Evolutionary conservation across 2,888 invertebrate genomes (phyloP).

Genomic region (Drosophila mimica): DNA sequence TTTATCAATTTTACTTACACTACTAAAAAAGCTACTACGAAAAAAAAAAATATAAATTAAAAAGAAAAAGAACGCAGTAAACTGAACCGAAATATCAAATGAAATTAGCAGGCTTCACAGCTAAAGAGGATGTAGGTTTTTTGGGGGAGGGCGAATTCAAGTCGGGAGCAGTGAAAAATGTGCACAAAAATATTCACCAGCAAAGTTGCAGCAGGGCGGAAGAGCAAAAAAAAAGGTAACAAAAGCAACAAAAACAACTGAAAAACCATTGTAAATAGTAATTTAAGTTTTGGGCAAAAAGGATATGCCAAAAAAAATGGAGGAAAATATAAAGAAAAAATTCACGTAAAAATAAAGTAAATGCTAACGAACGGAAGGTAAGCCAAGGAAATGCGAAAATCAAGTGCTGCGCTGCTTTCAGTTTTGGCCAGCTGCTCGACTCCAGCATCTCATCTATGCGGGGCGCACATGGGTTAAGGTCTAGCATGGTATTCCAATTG

Average conservation of each 20-base stretch:
- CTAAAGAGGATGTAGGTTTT: not conserved
- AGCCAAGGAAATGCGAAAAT: conserved; percentile 76
- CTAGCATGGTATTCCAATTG: conserved; percentile 45
- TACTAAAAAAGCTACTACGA: not conserved
- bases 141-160: conserved; percentile 27
- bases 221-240: conserved; percentile 15
- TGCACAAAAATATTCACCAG: conserved; percentile 52
- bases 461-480: conserved; percentile 58
- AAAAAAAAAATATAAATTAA: not conserved
- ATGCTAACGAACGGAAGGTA: conserved; percentile 72
- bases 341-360: conserved; percentile 20
- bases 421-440: conserved; percentile 36
- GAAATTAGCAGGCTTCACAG: conserved; percentile 63
- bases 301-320: conserved; percentile 62
- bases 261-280: conserved; percentile 75
- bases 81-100: conserved; percentile 59
- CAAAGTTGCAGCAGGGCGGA: conserved; percentile 44
- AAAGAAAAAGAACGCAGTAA: conserved; percentile 34
- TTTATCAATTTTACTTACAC: conserved; percentile 44
- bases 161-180: conserved; percentile 50
- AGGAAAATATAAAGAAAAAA: conserved; percentile 8
- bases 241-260: conserved; percentile 52
- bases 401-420: conserved; percentile 70
- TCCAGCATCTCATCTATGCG: conserved; percentile 10
- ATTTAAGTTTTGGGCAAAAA: conserved; percentile 73